Evolutionary conservation across 2,888 invertebrate species (phyloP).

Genomic region (Orthosia gothica): DNA sequence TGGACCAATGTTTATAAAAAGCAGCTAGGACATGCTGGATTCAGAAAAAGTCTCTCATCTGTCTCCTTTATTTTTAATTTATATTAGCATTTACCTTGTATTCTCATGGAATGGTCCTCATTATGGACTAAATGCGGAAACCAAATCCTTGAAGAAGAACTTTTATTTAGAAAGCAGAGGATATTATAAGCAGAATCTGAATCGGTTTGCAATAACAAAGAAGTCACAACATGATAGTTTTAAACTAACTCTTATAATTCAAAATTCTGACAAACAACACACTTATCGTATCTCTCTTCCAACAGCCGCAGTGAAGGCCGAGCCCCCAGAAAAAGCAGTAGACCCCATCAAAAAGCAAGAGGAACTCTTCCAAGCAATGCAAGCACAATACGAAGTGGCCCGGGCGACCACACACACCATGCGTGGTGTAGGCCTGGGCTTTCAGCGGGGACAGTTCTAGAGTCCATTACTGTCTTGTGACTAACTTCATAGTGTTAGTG

Average conservation of each 20-base stretch:
- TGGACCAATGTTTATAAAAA: too few species aligned
- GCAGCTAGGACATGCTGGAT: too few species aligned
- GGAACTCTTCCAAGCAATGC: conserved; percentile 98
- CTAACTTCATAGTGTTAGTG: conserved; percentile 38
- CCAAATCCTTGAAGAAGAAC: too few species aligned
- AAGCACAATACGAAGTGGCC: conserved; percentile 99
- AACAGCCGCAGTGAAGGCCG: conserved; percentile 84
- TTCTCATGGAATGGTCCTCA: too few species aligned
- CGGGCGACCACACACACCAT: conserved; percentile 99
- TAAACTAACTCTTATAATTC: not conserved
- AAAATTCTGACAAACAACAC: not conserved
- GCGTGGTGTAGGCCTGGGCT: conserved; percentile 96
- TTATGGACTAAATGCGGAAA: too few species aligned
- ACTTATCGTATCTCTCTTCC: conserved; percentile 5
- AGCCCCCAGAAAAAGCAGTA: conserved; percentile 80
- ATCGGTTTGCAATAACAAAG: too few species aligned
- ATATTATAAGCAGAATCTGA: too few species aligned
- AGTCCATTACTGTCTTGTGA: conserved; percentile 6
- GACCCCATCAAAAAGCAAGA: conserved; percentile 94
- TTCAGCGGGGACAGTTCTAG: conserved; percentile 90
- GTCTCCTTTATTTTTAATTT: too few species aligned
- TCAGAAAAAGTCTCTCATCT: too few species aligned
- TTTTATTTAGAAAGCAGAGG: too few species aligned
- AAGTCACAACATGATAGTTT: too few species aligned
- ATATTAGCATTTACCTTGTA: too few species aligned